Evolutionary conservation across 2,888 invertebrate genomes (phyloP), one percentile per base, ranked within the genome.

Genomic region (Lasioglossum vierecki): DNA sequence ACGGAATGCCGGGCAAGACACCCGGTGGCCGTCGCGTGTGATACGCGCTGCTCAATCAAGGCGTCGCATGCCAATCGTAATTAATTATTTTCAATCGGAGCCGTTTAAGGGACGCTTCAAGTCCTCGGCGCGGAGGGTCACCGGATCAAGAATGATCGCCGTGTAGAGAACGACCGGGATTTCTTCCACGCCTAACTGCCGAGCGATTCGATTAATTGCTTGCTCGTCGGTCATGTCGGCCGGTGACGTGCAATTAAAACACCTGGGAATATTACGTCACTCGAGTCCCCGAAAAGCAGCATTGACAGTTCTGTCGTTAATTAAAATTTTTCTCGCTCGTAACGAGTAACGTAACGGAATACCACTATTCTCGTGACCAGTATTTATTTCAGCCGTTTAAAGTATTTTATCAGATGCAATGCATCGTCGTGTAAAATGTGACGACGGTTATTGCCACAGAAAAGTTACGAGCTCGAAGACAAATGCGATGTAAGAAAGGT

Each of bases 11-110:
- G n/a, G 60, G 44, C 81, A 70, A 83, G 83, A 53, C 57, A 63
- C 63, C 63, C 63, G 63, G 63, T 63, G 63, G 63, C 30, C 63
- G 63, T 63, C 30, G 73, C 82, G 35, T 53, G 63, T 44, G 84
- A 80, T 77, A 71, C 77, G n/a, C 35, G 39, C 15, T 39, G 81
- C 72, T 84, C 84, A 79, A 76, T 86, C 84, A 68, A 30, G 30
- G 53, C 46, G 49, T 75, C 70, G 80, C 80, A 71, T 84, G 84
- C 49, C 84, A 18, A 53, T 44, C 44, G 41, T 83, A 83, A 85
- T 85, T 85, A 66, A 77, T 85, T 74, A 71, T 49, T 68, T 73
- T 22, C 41, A 41, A 79, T 63, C 73, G 44, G 18, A 4, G 9
- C 30, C 75, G 60, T 30, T 70, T 49, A 66, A 60, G 53, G 39